phyloP scores from a whole-genome alignment of 2,113 vertebrate species.

The Terrapene triunguis region DNA sequence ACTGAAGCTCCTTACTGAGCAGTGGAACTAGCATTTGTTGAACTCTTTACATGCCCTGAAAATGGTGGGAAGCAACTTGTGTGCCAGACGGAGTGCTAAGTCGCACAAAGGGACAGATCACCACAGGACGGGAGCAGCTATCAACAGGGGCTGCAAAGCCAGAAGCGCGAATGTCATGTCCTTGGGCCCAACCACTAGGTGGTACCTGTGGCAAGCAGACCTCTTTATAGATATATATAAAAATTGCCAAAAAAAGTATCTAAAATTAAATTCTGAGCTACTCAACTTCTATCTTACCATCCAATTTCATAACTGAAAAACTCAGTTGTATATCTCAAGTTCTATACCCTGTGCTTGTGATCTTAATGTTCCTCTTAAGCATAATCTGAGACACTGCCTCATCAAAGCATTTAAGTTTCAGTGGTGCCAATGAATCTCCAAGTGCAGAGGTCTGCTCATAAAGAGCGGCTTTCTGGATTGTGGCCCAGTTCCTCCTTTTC shows the following conservation, averaged over 20 bases:
- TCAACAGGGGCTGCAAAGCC: not conserved
- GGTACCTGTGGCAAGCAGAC: not conserved
- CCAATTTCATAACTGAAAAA: not conserved
- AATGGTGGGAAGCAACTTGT: not conserved
- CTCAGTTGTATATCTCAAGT: not conserved
- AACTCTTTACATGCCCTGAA: not conserved
- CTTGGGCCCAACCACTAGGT: not conserved
- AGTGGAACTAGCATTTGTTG: not conserved
- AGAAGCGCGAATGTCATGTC: not conserved
- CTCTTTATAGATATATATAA: not conserved
- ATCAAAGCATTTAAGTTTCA: not conserved
- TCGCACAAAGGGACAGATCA: not conserved
- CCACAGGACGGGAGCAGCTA: not conserved
- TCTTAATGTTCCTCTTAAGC: not conserved
- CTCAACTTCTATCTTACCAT: not conserved
- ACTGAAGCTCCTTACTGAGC: not conserved
- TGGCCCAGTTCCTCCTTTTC: conserved; percentile 3
- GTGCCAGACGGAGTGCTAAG: not conserved
- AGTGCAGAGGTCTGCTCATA: not conserved
- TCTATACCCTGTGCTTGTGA: not conserved
- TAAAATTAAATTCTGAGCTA: not conserved
- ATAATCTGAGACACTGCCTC: not conserved
- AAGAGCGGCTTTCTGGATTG: not conserved
- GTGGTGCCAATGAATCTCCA: not conserved
- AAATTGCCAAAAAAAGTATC: not conserved